These are phyloP conservation scores for Drosophila rhopaloa DNA, from an alignment of 1,140 invertebrate species.

Conservation along the genomic window DNA sequence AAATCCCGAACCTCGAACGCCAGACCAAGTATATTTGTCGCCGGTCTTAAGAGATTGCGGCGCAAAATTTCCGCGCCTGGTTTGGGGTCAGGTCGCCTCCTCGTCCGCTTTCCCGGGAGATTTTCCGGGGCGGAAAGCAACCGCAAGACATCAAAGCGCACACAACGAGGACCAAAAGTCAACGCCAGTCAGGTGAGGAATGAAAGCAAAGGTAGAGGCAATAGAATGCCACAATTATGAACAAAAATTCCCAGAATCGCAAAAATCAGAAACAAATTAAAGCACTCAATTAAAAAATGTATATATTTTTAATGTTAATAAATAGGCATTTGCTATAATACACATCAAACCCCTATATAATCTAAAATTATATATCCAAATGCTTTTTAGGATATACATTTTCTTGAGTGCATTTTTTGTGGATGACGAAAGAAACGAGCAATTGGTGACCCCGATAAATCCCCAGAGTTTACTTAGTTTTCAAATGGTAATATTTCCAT, in stretches of 20 bases:
- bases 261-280: not conserved
- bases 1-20: conserved; percentile 12
- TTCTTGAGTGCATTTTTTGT: not conserved
- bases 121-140: conserved; percentile 18
- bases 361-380: not conserved
- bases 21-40: conserved; percentile 77
- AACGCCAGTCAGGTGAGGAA: conserved; percentile 24
- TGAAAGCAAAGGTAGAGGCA: conserved; percentile 7
- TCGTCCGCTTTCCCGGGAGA: conserved; percentile 15
- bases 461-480: conserved; percentile 48
- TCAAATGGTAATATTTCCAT: conserved; percentile 74
- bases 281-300: too few species aligned
- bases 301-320: too few species aligned
- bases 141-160: conserved; percentile 67
- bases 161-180: conserved; percentile 39
- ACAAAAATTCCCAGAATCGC: not conserved
- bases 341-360: too few species aligned
- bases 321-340: too few species aligned
- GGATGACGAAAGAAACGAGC: not conserved
- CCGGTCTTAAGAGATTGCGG: conserved; percentile 82
- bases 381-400: not conserved
- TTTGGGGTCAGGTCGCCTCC: conserved; percentile 17
- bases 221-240: conserved; percentile 12
- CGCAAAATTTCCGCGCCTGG: conserved; percentile 67
- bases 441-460: conserved; percentile 10